Evolutionary conservation across 2,888 invertebrate species (phyloP).

Genomic region (Napeogenes inachia): DNA sequence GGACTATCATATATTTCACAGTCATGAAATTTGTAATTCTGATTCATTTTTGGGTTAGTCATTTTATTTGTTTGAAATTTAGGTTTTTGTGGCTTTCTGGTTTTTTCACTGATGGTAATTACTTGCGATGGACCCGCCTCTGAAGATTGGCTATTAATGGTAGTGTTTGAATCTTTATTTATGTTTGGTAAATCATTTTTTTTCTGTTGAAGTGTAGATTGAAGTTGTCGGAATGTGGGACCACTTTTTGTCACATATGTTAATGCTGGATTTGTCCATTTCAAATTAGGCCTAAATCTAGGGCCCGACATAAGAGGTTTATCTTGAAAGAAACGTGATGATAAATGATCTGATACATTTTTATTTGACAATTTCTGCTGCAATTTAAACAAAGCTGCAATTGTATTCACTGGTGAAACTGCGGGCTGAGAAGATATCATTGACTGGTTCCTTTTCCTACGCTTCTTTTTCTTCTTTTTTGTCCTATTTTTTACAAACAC

Average conservation of each 20-base stretch:
- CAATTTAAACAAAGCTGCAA: slow-evolving; percentile 15
- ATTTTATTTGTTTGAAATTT: neutral
- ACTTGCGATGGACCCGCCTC: neutral
- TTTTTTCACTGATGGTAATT: too few relatives aligned
- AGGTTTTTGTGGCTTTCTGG: neutral
- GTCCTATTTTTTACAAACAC: neutral
- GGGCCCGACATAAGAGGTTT: slow-evolving; percentile 18
- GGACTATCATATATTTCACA: slow-evolving; percentile 17
- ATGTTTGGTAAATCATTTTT: neutral
- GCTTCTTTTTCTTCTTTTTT: slow-evolving; percentile 5
- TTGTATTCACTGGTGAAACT: slow-evolving; percentile 2
- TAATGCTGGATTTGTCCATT: neutral
- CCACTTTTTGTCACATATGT: neutral
- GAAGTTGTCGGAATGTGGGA: neutral
- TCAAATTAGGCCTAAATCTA: slow-evolving; percentile 1
- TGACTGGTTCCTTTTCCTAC: neutral
- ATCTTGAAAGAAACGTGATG: neutral
- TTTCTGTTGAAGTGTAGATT: neutral
- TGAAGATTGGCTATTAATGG: neutral
- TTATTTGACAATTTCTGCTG: slow-evolving; percentile 11
- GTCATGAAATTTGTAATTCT: slow-evolving; percentile 13
- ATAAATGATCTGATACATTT: neutral
- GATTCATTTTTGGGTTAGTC: neutral
- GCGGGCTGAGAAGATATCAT: too few relatives aligned
- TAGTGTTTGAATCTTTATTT: neutral